These are phyloP conservation scores for Pteronura brasiliensis DNA, from an alignment of 2,113 vertebrate genomes.

Conservation along the genomic window DNA sequence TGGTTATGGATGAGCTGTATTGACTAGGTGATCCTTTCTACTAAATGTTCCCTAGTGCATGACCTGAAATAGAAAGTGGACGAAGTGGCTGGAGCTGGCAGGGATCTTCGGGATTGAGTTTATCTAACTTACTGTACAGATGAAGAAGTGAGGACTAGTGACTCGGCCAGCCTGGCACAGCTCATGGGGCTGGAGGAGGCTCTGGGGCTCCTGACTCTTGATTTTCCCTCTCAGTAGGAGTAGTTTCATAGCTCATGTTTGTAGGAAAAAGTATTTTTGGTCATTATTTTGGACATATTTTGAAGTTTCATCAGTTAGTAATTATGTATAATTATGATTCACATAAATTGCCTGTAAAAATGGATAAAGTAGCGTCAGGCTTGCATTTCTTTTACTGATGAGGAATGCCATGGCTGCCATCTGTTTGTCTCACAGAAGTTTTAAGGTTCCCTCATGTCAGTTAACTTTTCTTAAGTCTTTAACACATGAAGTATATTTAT, in stretches of 20 bases:
- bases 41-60: background rate
- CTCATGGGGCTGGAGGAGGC: background rate
- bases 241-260: slow-evolving; percentile 2
- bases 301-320: background rate
- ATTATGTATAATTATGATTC: background rate
- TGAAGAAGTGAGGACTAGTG: background rate
- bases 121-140: background rate
- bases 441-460: background rate
- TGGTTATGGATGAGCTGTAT: background rate
- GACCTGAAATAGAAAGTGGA: background rate
- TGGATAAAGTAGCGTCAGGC: background rate
- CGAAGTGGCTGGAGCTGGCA: background rate
- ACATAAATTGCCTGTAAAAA: background rate
- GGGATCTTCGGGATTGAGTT: background rate
- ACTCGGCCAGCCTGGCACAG: background rate
- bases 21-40: background rate
- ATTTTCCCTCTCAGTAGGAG: background rate
- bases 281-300: slow-evolving; percentile 36
- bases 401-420: background rate
- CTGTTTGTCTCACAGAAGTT: background rate
- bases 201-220: background rate
- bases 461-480: slow-evolving; percentile 36
- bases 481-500: background rate
- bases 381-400: slow-evolving; percentile 20
- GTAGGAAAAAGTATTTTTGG: background rate